Conservation (phyloP, 2,888 invertebrate genomes). For the Rhingia rostrata region DNA sequence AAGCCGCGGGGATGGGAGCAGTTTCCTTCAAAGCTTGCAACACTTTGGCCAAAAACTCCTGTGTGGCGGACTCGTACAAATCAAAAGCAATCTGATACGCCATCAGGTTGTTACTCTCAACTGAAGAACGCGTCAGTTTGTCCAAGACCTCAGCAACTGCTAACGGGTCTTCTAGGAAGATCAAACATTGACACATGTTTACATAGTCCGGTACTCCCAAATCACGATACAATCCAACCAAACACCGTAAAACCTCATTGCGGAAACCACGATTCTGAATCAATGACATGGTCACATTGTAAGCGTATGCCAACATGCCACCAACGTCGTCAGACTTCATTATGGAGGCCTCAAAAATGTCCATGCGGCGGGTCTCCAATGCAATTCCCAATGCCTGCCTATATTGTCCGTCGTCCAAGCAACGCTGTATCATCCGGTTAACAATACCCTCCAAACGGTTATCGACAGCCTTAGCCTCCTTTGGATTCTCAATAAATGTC, state of each 20-base stretch:
- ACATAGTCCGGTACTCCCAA: constrained; percentile 97
- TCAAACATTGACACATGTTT: constrained; percentile 98
- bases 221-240: constrained; percentile 95
- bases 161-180: constrained; percentile 96
- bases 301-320: constrained; percentile 96
- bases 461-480: constrained; percentile 88
- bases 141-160: constrained; percentile 97
- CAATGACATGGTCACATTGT: constrained; percentile 97
- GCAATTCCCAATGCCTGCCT: constrained; percentile 98
- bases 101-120: constrained; percentile 93
- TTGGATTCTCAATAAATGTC: constrained; percentile 88
- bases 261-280: constrained; percentile 97
- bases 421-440: constrained; percentile 98
- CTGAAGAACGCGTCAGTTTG: constrained; percentile 90
- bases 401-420: constrained; percentile 96
- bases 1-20: constrained; percentile 90
- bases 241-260: constrained; percentile 92
- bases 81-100: constrained; percentile 99
- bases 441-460: constrained; percentile 95
- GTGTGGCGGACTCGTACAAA: constrained; percentile 99
- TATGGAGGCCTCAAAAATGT: constrained; percentile 96
- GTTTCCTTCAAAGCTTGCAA: constrained; percentile 91
- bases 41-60: constrained; percentile 96
- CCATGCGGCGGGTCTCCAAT: constrained; percentile 97
- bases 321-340: constrained; percentile 94